These are phyloP conservation scores for Pyrrhura leucotis DNA, from an alignment of 2,797 vertebrate species.

Conservation along the genomic window DNA sequence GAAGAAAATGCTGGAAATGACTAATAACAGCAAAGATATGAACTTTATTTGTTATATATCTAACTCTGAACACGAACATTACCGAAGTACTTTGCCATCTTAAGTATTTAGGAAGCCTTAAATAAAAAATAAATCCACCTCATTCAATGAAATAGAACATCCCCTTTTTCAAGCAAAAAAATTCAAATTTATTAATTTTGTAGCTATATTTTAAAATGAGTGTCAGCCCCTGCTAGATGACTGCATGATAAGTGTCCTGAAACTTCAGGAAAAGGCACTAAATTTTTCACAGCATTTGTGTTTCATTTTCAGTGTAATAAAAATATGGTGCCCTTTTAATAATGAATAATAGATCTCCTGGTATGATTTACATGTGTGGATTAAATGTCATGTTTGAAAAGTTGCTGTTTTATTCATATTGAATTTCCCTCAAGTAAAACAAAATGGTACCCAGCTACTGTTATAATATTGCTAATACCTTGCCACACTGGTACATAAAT, in stretches of 20 bases:
- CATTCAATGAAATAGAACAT: constrained; percentile 66
- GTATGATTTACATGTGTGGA: constrained; percentile 92
- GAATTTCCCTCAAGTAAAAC: constrained; percentile 85
- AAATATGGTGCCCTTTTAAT: constrained; percentile 89
- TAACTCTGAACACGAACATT: constrained; percentile 51
- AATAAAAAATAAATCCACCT: constrained; percentile 78
- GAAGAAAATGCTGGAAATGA: constrained; percentile 73
- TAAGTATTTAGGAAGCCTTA: constrained; percentile 76
- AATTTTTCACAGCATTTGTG: constrained; percentile 90
- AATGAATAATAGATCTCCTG: constrained; percentile 89
- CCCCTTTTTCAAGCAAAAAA: constrained; percentile 68
- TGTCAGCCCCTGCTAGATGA: constrained; percentile 61
- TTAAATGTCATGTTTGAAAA: constrained; percentile 95
- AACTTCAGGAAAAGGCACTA: constrained; percentile 80
- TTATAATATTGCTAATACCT: constrained; percentile 46
- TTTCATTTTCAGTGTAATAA: constrained; percentile 91
- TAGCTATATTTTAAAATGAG: constrained; percentile 78
- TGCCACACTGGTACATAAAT: constrained; percentile 66
- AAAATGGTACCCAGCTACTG: constrained; percentile 74
- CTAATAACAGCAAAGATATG: constrained; percentile 79
- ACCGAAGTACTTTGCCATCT: constrained; percentile 59
- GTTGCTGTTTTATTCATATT: constrained; percentile 90
- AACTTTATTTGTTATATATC: constrained; percentile 71
- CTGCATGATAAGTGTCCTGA: constrained; percentile 81
- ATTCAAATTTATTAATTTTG: constrained; percentile 79